Percentiles rank a stretch among this genome's conserved stretches.
phyloP scores from a whole-genome alignment of 2,113 vertebrate species.

The Ameiurus melas region DNA sequence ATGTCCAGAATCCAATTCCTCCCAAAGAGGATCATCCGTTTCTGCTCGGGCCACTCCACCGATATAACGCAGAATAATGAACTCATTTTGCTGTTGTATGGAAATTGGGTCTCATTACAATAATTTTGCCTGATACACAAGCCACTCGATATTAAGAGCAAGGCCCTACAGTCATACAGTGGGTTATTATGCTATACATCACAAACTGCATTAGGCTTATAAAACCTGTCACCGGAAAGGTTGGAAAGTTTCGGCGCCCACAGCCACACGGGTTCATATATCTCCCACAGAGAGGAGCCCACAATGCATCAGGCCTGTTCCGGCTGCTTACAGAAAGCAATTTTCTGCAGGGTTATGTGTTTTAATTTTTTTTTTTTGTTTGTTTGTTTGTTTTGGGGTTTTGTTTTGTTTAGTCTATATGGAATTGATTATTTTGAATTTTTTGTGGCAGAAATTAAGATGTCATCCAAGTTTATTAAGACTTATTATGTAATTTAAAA shows the following conservation, averaged over 20 bases:
- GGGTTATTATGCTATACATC: conserved; percentile 83
- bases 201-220: conserved; percentile 79
- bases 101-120: conserved; percentile 82
- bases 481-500: not conserved
- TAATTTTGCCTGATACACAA: conserved; percentile 80
- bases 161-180: conserved; percentile 76
- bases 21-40: conserved; percentile 77
- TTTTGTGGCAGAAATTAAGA: not conserved
- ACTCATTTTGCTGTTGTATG: conserved; percentile 82
- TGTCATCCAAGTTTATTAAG: not conserved
- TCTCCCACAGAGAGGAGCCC: conserved; percentile 65
- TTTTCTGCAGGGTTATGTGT: conserved; percentile 61
- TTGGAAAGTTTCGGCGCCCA: conserved; percentile 71
- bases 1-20: conserved; percentile 72
- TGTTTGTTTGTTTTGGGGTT: conserved; percentile 24
- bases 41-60: conserved; percentile 72
- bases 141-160: conserved; percentile 77
- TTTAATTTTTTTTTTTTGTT: conserved; percentile 55
- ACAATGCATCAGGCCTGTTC: conserved; percentile 64
- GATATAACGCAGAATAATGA: conserved; percentile 81
- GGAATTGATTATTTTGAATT: no score
- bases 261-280: conserved; percentile 70
- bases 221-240: conserved; percentile 78
- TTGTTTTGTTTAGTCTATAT: conserved; percentile 22
- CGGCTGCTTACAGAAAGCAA: conserved; percentile 56